Percentiles rank a stretch among this genome's conserved stretches.
phyloP scores from a whole-genome alignment of 2,888 invertebrate genomes.

The Xestia rhomboidea region DNA sequence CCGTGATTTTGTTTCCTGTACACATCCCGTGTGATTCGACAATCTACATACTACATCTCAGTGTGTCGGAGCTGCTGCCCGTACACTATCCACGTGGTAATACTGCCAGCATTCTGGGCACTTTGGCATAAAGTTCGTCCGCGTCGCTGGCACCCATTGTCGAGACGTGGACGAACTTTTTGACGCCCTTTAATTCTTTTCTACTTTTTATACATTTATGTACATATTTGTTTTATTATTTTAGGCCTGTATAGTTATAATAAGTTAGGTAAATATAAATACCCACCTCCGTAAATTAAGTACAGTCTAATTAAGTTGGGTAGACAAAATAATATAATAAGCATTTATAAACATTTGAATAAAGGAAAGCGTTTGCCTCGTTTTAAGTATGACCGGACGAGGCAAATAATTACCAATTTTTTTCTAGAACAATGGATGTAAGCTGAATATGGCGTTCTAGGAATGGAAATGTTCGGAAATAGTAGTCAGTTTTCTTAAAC shows the following conservation, averaged over 20 bases:
- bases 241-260: neutral
- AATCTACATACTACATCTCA: no score
- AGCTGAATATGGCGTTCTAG: neutral
- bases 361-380: neutral
- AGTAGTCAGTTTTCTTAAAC: neutral
- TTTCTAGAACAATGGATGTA: neutral
- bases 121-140: no score
- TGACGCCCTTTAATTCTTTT: no score
- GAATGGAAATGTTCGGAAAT: neutral
- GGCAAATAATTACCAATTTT: neutral
- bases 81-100: neutral
- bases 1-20: no score
- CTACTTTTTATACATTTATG: no score
- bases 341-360: conserved; percentile 23
- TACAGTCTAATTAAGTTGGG: conserved; percentile 26
- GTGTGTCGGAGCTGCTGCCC: no score
- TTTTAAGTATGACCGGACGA: conserved; percentile 1
- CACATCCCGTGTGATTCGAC: no score
- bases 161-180: no score
- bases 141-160: no score
- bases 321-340: conserved; percentile 1
- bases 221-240: no score
- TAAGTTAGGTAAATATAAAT: no score
- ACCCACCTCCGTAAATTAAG: neutral
- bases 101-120: neutral